These are phyloP conservation scores for Drosophila sproati DNA, from an alignment of 1,140 invertebrate genomes.

Conservation along the genomic window DNA sequence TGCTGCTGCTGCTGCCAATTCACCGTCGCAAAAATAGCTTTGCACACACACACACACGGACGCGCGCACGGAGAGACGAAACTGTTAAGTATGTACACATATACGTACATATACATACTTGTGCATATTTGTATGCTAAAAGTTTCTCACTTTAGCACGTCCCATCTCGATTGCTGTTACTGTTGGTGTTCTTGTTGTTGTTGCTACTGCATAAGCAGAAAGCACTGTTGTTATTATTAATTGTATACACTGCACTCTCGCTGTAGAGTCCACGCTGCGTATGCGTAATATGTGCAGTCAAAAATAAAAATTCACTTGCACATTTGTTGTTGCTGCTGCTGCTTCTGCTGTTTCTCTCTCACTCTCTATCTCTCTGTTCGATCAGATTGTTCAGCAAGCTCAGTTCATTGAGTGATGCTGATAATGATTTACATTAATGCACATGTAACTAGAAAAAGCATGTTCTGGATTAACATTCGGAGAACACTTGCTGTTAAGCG, in stretches of 20 bases:
- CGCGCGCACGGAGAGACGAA: neutral
- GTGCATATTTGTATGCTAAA: slow-evolving; percentile 7
- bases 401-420: slow-evolving; percentile 43
- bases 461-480: neutral
- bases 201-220: slow-evolving; percentile 36
- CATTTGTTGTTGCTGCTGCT: slow-evolving; percentile 41
- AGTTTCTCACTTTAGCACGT: slow-evolving; percentile 49
- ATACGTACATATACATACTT: slow-evolving; percentile 2
- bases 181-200: slow-evolving; percentile 20
- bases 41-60: slow-evolving; percentile 17
- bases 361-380: neutral
- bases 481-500: slow-evolving; percentile 7
- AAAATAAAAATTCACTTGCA: slow-evolving; percentile 39
- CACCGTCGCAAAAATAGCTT: slow-evolving; percentile 61
- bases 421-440: slow-evolving; percentile 25
- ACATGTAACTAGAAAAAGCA: neutral
- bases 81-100: neutral
- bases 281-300: slow-evolving; percentile 42
- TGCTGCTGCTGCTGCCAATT: slow-evolving; percentile 28
- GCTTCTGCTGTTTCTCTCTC: neutral
- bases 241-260: slow-evolving; percentile 32
- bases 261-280: slow-evolving; percentile 12
- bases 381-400: slow-evolving; percentile 45
- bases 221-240: slow-evolving; percentile 40
- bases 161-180: slow-evolving; percentile 15